phyloP scores from a whole-genome alignment of 2,113 vertebrate species.

The Nerophis ophidion region DNA sequence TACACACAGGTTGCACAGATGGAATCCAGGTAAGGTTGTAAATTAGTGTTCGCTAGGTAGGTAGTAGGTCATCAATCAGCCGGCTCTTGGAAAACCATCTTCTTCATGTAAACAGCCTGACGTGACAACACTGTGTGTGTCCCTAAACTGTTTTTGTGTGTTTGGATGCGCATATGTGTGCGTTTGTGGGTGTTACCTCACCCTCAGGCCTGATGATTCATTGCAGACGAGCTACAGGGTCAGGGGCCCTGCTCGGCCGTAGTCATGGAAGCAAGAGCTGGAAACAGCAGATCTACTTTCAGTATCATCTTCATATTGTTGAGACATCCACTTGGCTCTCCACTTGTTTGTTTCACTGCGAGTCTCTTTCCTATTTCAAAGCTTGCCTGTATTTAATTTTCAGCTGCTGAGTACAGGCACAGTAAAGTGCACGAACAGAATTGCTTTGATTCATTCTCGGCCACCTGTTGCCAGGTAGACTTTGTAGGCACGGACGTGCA shows the following conservation, averaged over 20 bases:
- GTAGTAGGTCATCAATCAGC: too few relatives aligned
- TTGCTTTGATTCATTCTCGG: too few relatives aligned
- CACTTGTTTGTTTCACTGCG: background rate
- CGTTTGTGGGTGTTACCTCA: constrained; percentile 45
- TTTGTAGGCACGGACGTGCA: too few relatives aligned
- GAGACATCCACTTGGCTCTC: constrained; percentile 18
- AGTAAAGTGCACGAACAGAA: too few relatives aligned
- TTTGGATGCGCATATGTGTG: constrained; percentile 28
- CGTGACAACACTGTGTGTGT: background rate
- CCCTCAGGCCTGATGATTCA: constrained; percentile 54
- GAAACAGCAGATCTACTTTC: constrained; percentile 58
- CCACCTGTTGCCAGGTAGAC: too few relatives aligned
- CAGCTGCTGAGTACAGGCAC: too few relatives aligned
- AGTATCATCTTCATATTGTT: constrained; percentile 57
- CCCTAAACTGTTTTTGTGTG: constrained; percentile 5
- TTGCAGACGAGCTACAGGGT: constrained; percentile 46
- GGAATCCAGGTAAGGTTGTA: constrained; percentile 12
- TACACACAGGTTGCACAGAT: background rate
- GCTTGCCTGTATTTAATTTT: too few relatives aligned
- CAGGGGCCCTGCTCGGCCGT: constrained; percentile 46
- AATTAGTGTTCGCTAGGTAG: too few relatives aligned
- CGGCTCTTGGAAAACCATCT: constrained; percentile 20
- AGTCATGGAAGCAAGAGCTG: constrained; percentile 61
- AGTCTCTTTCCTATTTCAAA: background rate
- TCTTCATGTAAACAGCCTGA: constrained; percentile 14